Evolutionary conservation across 2,113 vertebrate species (phyloP), one percentile per base, ranked within the genome.

Genomic region (Bagarius yarrelli): DNA sequence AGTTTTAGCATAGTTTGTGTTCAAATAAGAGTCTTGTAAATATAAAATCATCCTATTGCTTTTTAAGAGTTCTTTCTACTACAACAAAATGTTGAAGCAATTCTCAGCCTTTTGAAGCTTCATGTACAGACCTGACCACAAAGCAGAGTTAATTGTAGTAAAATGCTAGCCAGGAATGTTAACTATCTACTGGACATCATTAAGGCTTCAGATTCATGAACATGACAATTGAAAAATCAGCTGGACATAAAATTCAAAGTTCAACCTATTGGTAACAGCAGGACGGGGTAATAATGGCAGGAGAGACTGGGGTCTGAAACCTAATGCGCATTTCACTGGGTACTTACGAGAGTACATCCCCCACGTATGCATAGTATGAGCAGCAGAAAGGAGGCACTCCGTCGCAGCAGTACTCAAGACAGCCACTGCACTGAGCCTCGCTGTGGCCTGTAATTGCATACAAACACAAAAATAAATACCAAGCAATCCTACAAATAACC

Each of bases 271-370:
- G 61, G 47, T 59, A 32, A 67, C 14, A 53, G 67, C 63, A 70
- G 56, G 47, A 72, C 47, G 47, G 64, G 14, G 25, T 55, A 30
- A 27, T 63, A 25, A 34, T 53, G 30, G 13, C 8, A 59, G 21
- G 14, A 57, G 47, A 53, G 23, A 40, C n/a, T 34, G 6, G 57
- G 32, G 25, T 55, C 40, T 27, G 30, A 44, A 55, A 52, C 32
- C 75, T 69, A 40, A 27, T 76, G 59, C 73, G 25, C 30, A n/a
- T 75, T 25, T 69, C 30, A 36, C 66, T 47, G 18, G 30, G 44
- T 75, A 94, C 95, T 96, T 91, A 98, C 95, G 94, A 97, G 75
- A 98, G 94, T 76, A 97, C 94, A 40, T 96, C 97, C n/a, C 95
- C 96, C 53, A 97, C 94, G 0, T 96, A 98, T 86, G 96, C 94